Conservation (phyloP, 2,113 vertebrate genomes). For the Noctilio leporinus region DNA sequence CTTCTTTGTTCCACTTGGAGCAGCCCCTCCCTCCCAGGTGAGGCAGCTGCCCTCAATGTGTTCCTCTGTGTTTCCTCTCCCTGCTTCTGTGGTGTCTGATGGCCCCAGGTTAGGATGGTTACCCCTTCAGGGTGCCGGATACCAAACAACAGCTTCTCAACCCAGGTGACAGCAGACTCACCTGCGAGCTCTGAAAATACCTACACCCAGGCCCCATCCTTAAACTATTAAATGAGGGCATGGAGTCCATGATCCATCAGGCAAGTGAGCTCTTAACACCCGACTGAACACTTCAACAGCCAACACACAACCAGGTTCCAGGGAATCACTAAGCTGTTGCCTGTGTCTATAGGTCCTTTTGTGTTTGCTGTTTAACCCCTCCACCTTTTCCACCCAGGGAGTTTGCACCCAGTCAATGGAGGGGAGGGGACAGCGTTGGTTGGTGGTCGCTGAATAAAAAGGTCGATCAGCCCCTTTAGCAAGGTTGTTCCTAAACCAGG, state of each 20-base stretch:
- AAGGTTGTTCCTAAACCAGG: neutral
- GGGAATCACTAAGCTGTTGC: neutral
- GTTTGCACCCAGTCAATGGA: neutral
- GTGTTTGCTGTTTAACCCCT: neutral
- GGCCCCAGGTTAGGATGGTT: neutral
- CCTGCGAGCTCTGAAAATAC: neutral
- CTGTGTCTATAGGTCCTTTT: neutral
- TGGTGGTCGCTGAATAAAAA: neutral
- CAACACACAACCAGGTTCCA: neutral
- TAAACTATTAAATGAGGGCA: neutral
- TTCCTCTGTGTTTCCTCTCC: neutral
- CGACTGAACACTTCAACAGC: neutral
- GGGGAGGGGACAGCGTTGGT: neutral
- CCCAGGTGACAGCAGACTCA: neutral
- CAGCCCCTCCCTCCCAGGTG: neutral
- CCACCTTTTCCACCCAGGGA: neutral
- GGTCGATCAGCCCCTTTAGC: neutral
- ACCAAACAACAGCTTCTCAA: neutral
- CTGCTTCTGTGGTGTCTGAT: neutral
- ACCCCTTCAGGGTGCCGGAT: neutral
- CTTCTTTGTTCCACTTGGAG: neutral
- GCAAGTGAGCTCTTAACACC: neutral
- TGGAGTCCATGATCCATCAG: neutral
- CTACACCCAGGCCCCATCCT: neutral
- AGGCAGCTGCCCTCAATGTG: neutral